Base-by-base conservation (phyloP, 64 coral and sea anemone genomes). In the Acropora tenuis region DNA sequence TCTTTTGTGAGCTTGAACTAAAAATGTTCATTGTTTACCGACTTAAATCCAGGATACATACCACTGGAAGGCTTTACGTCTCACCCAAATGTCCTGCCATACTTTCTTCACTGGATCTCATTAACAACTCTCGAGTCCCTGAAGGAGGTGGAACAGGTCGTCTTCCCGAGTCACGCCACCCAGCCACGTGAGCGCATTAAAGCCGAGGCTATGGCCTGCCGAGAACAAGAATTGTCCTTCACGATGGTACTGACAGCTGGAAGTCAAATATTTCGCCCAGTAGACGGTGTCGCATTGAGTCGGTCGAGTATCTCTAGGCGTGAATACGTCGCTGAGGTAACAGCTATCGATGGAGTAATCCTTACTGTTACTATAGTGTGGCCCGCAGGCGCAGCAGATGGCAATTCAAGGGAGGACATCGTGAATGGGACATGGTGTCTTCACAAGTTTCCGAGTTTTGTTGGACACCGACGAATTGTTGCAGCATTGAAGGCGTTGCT, bases 71-170 rank as follows among this genome's bases (percentile, higher is more conserved):
- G 63, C 47, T 80, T 80, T 17, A 61, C 48, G 2, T 74, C 1
- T 49, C 83, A 91, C 43, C 82, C 82, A 63, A 80, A 84, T 76
- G 75, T 79, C 41, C 47, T 90, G 50, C 83, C 93, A 6, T 95
- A 91, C 90, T 86, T 91, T 46, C 82, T 95, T 78, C 93, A 95
- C 77, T 95, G 93, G 93, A 87, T 58, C 13, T 91, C 82, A 50
- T 66, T 95, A 5, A 74, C 77, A 43, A 66, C 86, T 5, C 58
- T 95, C 1, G 93, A 95, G 53, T 87, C 83, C 20, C 83, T 95
- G 41, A 89, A 59, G 57, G 93, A 95, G 69, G 58, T 95, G 5
- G 82, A 95, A 48, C 85, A 93, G 8, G 86, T 84, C 47, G 49
- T 93, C 66, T 15, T 88, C 17, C 48, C 50, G 7, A 69, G 77